phyloP scores from a whole-genome alignment of 2,888 invertebrate species.

The Himalopsyche tibetana region DNA sequence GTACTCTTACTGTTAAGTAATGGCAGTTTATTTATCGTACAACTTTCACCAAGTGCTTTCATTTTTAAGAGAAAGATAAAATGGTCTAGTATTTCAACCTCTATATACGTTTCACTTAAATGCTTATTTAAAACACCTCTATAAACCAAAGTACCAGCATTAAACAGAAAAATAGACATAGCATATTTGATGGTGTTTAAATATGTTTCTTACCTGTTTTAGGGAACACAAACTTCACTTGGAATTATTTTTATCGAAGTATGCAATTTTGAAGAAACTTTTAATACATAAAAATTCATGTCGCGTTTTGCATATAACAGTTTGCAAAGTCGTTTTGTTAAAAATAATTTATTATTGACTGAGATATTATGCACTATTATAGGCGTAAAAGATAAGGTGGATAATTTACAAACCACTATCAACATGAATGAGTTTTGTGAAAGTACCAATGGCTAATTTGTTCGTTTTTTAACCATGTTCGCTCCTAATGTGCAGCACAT shows the following conservation, averaged over 20 bases:
- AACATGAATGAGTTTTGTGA: too few relatives aligned
- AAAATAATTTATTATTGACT: too few relatives aligned
- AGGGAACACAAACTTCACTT: not conserved
- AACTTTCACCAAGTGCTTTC: constrained; percentile 42
- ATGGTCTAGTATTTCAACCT: constrained; percentile 2
- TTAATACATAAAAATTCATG: not conserved
- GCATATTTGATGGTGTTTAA: not conserved
- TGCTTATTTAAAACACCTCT: constrained; percentile 7
- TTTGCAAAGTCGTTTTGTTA: too few relatives aligned
- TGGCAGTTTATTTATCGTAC: constrained; percentile 53
- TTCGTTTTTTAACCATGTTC: too few relatives aligned
- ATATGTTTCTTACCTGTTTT: constrained; percentile 22
- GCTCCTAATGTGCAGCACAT: too few relatives aligned
- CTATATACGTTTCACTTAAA: not conserved
- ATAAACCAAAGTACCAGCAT: not conserved
- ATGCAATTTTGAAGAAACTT: not conserved
- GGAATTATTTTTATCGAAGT: not conserved
- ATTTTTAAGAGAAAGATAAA: constrained; percentile 44
- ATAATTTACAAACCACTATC: too few relatives aligned
- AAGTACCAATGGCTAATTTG: too few relatives aligned
- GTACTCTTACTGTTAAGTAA: constrained; percentile 51
- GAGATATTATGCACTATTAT: too few relatives aligned
- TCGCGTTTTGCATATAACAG: too few relatives aligned
- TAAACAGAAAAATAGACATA: not conserved
- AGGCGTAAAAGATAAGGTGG: too few relatives aligned